Evolutionary conservation across 2,113 vertebrate genomes (phyloP).

Genomic region (Aegithalos caudatus): DNA sequence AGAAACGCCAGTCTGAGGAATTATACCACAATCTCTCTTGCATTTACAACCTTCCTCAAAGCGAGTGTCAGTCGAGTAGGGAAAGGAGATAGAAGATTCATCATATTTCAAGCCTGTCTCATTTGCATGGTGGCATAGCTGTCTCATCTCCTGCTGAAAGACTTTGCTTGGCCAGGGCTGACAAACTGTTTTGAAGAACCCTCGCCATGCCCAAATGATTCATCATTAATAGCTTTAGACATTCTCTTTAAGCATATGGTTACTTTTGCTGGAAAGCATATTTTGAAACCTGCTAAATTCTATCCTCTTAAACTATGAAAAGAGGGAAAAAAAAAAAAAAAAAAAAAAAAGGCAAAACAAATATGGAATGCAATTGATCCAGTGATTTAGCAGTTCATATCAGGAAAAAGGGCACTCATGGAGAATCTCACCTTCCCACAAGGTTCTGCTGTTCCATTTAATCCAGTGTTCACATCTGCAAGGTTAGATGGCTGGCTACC

Average conservation of each 20-base stretch:
- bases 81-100: constrained; percentile 88
- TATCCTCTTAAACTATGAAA: background rate
- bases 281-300: constrained; percentile 22
- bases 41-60: constrained; percentile 99
- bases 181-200: constrained; percentile 61
- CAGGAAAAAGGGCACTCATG: background rate
- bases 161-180: constrained; percentile 59
- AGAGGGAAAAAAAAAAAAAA: background rate
- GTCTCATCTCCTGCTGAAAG: constrained; percentile 78
- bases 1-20: constrained; percentile 99
- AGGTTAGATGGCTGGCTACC: background rate
- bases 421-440: constrained; percentile 75
- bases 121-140: constrained; percentile 82
- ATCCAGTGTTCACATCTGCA: constrained; percentile 47
- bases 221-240: constrained; percentile 52
- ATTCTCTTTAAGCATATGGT: constrained; percentile 34
- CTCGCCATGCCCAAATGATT: constrained; percentile 55
- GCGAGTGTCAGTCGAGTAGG: constrained; percentile 89
- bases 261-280: constrained; percentile 26
- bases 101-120: constrained; percentile 88
- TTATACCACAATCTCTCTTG: constrained; percentile 98
- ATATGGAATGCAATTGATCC: background rate
- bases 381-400: background rate
- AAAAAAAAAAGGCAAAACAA: background rate
- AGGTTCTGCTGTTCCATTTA: constrained; percentile 14